Evolutionary conservation across 2,113 vertebrate genomes (phyloP).

Genomic region (Strigops habroptila): DNA sequence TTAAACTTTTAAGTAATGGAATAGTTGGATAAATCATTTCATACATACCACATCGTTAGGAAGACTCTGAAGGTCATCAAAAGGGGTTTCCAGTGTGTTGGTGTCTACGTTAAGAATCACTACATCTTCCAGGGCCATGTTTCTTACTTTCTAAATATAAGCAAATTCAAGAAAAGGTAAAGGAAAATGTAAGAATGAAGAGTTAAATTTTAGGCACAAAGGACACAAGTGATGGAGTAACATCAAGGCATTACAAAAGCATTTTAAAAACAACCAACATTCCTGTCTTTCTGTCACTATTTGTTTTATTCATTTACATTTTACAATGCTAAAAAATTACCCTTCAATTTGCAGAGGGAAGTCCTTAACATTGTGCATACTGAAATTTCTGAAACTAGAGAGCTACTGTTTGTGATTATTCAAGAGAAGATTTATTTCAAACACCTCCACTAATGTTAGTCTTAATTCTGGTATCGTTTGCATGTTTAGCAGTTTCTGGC

Average conservation of each 20-base stretch:
- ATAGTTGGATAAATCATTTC: background rate
- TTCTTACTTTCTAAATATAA: conserved; percentile 84
- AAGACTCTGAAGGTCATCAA: conserved; percentile 93
- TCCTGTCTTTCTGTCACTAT: background rate
- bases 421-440: background rate
- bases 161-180: background rate
- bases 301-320: background rate
- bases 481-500: background rate
- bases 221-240: background rate
- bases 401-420: background rate
- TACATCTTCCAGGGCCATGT: conserved; percentile 86
- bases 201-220: background rate
- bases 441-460: background rate
- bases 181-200: background rate
- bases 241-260: background rate
- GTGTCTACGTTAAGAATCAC: conserved; percentile 96
- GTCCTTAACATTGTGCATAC: background rate
- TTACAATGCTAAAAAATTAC: background rate
- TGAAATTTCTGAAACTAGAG: background rate
- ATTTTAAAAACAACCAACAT: background rate
- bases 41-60: conserved; percentile 92
- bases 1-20: background rate
- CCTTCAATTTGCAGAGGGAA: background rate
- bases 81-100: conserved; percentile 94
- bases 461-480: background rate